Conservation (phyloP, 2,888 invertebrate species). For the Anaspis maculata region DNA sequence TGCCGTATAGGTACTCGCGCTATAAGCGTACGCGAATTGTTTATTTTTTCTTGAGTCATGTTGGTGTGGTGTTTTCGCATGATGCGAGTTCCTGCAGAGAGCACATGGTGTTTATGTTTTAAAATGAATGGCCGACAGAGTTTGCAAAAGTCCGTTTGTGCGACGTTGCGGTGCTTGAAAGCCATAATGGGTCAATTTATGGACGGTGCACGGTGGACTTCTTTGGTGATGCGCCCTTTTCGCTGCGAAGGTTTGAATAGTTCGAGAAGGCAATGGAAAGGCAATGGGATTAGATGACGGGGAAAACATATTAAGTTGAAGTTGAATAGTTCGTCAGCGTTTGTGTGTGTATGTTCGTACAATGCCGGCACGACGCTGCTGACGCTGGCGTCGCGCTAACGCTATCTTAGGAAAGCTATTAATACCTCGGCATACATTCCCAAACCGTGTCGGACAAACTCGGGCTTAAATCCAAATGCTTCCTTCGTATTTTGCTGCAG, state of each 20-base stretch:
- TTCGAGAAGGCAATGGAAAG: too few species aligned
- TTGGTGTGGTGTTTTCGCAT: slow-evolving; percentile 8
- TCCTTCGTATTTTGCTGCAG: slow-evolving; percentile 18
- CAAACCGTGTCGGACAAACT: slow-evolving; percentile 21
- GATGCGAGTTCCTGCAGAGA: slow-evolving; percentile 12
- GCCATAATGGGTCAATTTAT: too few species aligned
- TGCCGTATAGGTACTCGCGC: too few species aligned
- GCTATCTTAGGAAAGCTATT: slow-evolving; percentile 24
- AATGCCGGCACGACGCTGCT: slow-evolving; percentile 13
- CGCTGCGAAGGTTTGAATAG: too few species aligned
- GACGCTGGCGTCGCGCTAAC: slow-evolving; percentile 19
- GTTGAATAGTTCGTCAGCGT: slow-evolving; percentile 13
- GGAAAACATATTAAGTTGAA: slow-evolving; percentile 9
- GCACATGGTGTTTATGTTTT: slow-evolving; percentile 10
- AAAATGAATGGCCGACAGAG: too few species aligned
- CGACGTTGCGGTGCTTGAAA: too few species aligned
- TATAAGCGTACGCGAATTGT: too few species aligned
- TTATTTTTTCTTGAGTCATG: slow-evolving; percentile 13
- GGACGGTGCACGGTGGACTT: too few species aligned
- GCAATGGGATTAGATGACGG: too few species aligned
- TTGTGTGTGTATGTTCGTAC: too few species aligned
- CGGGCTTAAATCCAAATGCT: slow-evolving; percentile 24
- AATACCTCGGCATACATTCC: slow-evolving; percentile 25
- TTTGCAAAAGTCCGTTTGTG: too few species aligned
- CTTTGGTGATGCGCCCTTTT: too few species aligned